Conservation (phyloP, 2,888 invertebrate species). For the Pardosa pseudoannulata region DNA sequence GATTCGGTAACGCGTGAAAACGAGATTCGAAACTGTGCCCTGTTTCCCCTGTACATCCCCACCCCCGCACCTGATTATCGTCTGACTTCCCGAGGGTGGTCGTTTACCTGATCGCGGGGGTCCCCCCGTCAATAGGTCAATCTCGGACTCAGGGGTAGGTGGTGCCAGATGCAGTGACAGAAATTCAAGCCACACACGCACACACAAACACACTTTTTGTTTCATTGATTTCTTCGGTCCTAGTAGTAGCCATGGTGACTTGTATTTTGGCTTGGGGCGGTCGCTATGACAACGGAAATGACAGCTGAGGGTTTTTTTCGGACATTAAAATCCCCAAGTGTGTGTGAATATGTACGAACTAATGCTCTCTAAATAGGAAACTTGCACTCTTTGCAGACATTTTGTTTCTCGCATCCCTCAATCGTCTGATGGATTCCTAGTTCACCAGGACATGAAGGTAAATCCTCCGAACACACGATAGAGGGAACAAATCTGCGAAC, state of each 20-base stretch:
- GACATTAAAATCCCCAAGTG: constrained; percentile 17
- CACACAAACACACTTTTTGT: constrained; percentile 56
- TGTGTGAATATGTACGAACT: constrained; percentile 13
- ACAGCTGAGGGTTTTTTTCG: constrained; percentile 50
- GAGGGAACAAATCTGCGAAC: no score
- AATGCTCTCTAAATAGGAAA: background rate
- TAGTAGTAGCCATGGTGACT: constrained; percentile 67
- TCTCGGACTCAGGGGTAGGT: constrained; percentile 52
- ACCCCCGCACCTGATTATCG: background rate
- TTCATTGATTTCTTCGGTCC: constrained; percentile 48
- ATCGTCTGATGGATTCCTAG: no score
- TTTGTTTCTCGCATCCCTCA: background rate
- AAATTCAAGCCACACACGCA: constrained; percentile 7
- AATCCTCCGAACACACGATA: no score
- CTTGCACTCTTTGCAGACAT: background rate
- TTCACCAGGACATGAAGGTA: no score
- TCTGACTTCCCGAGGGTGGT: background rate
- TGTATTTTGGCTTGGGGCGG: constrained; percentile 70
- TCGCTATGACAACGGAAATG: constrained; percentile 58
- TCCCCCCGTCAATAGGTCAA: constrained; percentile 52
- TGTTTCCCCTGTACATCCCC: no score
- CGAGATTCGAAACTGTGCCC: no score
- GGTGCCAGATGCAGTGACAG: constrained; percentile 49
- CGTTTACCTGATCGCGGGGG: constrained; percentile 1
- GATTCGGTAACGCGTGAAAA: no score